Conservation (phyloP, 2,113 vertebrate species). For the Campylomormyrus tamandua region DNA sequence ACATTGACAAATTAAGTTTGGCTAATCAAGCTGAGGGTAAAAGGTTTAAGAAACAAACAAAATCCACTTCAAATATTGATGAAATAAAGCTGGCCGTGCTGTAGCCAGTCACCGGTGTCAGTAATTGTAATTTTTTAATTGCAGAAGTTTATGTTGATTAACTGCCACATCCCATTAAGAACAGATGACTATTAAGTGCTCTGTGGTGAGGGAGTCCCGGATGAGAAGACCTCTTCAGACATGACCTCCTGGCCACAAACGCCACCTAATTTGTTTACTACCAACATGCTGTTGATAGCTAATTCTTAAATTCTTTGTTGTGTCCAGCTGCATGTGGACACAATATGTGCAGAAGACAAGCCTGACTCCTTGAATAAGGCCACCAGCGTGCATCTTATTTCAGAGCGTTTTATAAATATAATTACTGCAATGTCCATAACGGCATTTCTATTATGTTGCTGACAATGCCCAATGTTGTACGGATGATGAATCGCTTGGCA, state of each 20-base stretch:
- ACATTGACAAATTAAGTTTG: conserved; percentile 7
- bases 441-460: not conserved
- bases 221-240: not conserved
- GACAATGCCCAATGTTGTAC: not conserved
- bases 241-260: not conserved
- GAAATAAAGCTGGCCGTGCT: not conserved
- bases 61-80: conserved; percentile 3
- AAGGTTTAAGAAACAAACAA: not conserved
- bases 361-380: not conserved
- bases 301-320: not conserved
- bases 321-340: not conserved
- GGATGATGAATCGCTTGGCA: not conserved
- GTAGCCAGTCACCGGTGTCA: not conserved
- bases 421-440: not conserved
- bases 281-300: not conserved
- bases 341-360: not conserved
- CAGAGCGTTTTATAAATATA: not conserved
- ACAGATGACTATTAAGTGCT: not conserved
- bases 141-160: not conserved
- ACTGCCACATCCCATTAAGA: not conserved
- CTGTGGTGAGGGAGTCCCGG: not conserved
- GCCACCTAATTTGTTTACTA: not conserved
- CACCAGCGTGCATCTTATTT: not conserved
- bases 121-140: conserved; percentile 3
- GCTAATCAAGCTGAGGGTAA: not conserved